Conservation (phyloP, 2,113 vertebrate genomes). For the Larimichthys crocea region DNA sequence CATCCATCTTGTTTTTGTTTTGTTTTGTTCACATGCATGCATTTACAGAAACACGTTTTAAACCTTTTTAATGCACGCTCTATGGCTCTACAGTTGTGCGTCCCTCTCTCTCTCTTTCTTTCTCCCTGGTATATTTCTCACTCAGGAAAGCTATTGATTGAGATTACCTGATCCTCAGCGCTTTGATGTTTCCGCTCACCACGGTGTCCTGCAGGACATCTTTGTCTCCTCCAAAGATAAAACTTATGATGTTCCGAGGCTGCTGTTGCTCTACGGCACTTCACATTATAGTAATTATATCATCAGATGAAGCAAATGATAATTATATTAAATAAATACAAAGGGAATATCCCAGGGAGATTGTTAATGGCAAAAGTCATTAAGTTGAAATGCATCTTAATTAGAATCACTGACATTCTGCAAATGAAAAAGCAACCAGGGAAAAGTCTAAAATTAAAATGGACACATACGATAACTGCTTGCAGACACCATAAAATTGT, state of each 20-base stretch:
- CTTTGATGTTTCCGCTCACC: constrained; percentile 53
- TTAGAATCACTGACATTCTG: constrained; percentile 29
- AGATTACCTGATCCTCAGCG: constrained; percentile 13
- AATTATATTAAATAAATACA: constrained; percentile 27
- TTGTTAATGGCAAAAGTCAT: constrained; percentile 39
- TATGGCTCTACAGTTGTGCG: neutral
- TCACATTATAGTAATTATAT: constrained; percentile 4
- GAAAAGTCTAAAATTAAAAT: constrained; percentile 34
- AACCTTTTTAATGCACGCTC: neutral
- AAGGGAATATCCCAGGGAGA: constrained; percentile 2
- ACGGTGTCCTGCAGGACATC: constrained; percentile 40
- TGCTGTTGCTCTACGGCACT: neutral
- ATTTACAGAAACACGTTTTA: neutral
- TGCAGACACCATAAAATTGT: constrained; percentile 38
- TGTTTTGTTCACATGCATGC: neutral
- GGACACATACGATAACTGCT: neutral
- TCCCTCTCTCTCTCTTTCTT: neutral
- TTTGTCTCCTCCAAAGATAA: constrained; percentile 47
- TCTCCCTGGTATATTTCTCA: neutral
- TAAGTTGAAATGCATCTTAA: constrained; percentile 45
- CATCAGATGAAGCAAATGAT: constrained; percentile 1
- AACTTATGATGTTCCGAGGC: neutral
- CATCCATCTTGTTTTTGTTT: too few species aligned
- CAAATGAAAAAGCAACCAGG: constrained; percentile 49
- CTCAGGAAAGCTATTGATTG: constrained; percentile 52